phyloP scores from a whole-genome alignment of 2,888 invertebrate species.

The Drosophila helvetica region DNA sequence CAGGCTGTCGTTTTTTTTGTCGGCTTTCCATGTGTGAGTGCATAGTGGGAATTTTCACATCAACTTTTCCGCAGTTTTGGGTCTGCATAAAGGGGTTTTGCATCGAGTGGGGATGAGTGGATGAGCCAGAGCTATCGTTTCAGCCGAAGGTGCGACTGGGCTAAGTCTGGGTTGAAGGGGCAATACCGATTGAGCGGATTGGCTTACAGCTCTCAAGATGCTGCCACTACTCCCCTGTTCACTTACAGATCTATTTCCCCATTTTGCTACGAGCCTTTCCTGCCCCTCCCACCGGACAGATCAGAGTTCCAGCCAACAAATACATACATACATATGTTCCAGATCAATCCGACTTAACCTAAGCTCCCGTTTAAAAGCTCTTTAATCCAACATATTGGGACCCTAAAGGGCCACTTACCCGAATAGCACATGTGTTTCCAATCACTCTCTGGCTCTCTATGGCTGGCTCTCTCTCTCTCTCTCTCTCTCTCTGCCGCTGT shows the following conservation, averaged over 20 bases:
- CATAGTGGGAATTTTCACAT: slow-evolving; percentile 77
- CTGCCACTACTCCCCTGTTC: not conserved
- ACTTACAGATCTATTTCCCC: too few species aligned
- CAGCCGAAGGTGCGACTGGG: slow-evolving; percentile 23
- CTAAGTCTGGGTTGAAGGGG: slow-evolving; percentile 30
- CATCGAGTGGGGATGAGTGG: slow-evolving; percentile 6
- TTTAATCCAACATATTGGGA: slow-evolving; percentile 28
- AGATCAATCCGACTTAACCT: slow-evolving; percentile 39
- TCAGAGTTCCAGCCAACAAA: not conserved
- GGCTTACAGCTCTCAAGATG: not conserved
- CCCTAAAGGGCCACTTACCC: slow-evolving; percentile 39
- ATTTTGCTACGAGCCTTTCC: too few species aligned
- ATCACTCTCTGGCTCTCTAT: slow-evolving; percentile 38
- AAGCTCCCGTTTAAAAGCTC: slow-evolving; percentile 33
- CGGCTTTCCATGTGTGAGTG: slow-evolving; percentile 47
- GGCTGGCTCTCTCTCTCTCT: slow-evolving; percentile 12
- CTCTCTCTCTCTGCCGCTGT: slow-evolving; percentile 1
- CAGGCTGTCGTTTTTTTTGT: slow-evolving; percentile 13
- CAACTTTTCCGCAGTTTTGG: slow-evolving; percentile 42
- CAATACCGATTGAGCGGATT: slow-evolving; percentile 6
- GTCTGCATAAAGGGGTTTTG: slow-evolving; percentile 15
- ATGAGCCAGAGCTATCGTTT: slow-evolving; percentile 31
- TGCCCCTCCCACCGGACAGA: slow-evolving; percentile 10
- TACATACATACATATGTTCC: slow-evolving; percentile 29
- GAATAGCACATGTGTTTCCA: slow-evolving; percentile 57